phyloP scores from a whole-genome alignment of 2,797 vertebrate species.

The Aplochiton taeniatus region DNA sequence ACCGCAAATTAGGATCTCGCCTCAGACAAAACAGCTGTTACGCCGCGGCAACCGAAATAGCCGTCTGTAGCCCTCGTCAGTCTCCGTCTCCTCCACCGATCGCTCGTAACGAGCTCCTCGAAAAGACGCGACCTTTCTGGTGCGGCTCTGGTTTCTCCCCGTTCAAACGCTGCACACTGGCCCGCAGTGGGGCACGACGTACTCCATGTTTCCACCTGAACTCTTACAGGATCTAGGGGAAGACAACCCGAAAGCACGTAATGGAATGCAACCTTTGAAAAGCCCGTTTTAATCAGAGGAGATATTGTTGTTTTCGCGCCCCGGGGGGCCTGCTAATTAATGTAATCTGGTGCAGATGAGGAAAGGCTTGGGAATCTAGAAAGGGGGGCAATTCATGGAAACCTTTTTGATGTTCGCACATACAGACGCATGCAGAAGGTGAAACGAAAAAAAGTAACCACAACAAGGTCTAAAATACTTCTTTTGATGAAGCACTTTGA shows the following conservation, averaged over 20 bases:
- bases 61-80: constrained; percentile 22
- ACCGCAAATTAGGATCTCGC: constrained; percentile 59
- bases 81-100: constrained; percentile 49
- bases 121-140: constrained; percentile 25
- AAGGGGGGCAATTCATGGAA: constrained; percentile 1
- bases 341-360: constrained; percentile 7
- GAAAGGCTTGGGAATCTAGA: constrained; percentile 14
- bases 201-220: constrained; percentile 24
- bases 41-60: constrained; percentile 39
- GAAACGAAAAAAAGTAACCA: background rate
- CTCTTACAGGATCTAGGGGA: background rate
- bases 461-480: background rate
- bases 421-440: background rate
- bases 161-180: no score
- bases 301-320: constrained; percentile 14
- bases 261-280: constrained; percentile 25
- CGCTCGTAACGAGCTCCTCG: constrained; percentile 19
- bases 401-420: constrained; percentile 21
- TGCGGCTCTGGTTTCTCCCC: no score
- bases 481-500: constrained; percentile 3
- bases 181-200: no score
- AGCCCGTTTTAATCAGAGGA: constrained; percentile 16
- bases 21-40: constrained; percentile 64
- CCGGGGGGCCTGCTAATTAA: constrained; percentile 27
- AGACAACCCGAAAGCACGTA: no score